These are phyloP conservation scores for Dromiciops gliroides DNA, from an alignment of 2,113 vertebrate genomes.

Conservation along the genomic window DNA sequence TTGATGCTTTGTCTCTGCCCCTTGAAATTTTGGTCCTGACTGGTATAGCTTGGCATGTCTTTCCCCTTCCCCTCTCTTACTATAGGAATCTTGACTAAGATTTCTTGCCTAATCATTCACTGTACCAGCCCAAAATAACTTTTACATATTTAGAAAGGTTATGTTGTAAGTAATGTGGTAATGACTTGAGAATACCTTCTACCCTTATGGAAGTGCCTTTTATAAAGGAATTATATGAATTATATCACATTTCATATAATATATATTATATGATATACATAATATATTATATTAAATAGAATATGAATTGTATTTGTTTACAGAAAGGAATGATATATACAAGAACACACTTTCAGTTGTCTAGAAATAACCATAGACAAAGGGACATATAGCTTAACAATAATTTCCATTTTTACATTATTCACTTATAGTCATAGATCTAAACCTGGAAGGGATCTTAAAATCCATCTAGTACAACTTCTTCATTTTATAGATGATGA, in stretches of 20 bases:
- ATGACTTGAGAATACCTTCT: neutral
- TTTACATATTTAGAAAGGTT: neutral
- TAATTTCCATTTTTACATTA: conserved; percentile 41
- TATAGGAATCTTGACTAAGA: conserved; percentile 12
- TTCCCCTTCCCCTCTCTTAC: neutral
- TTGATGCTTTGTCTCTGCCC: neutral
- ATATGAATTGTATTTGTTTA: too few relatives aligned
- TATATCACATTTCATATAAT: too few relatives aligned
- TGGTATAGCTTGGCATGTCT: neutral
- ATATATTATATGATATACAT: too few relatives aligned
- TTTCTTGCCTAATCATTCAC: neutral
- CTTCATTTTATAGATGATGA: neutral
- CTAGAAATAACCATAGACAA: conserved; percentile 22
- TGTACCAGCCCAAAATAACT: neutral
- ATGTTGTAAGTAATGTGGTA: neutral
- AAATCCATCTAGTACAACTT: neutral
- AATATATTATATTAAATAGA: too few relatives aligned
- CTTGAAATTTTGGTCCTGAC: neutral
- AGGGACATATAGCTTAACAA: neutral
- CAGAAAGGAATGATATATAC: neutral
- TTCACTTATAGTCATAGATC: conserved; percentile 22
- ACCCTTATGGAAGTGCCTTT: conserved; percentile 32
- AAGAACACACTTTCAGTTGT: neutral
- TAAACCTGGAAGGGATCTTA: neutral
- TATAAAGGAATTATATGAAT: conserved; percentile 2